Evolutionary conservation across 2,113 vertebrate genomes (phyloP).

Genomic region (Circaetus gallicus): DNA sequence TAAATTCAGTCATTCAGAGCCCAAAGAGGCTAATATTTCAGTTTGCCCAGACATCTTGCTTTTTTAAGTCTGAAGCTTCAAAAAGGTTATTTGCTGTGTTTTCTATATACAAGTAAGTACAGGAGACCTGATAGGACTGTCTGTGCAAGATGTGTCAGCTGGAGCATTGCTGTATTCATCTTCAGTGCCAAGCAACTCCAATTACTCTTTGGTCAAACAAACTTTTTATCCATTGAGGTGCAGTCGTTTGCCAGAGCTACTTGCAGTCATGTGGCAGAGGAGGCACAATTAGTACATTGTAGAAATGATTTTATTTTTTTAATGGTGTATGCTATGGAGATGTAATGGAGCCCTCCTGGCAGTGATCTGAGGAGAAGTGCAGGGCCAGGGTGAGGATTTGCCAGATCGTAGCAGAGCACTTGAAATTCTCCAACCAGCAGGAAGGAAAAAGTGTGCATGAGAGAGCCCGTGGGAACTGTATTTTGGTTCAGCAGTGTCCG

Average conservation of each 20-base stretch:
- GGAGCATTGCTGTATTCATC: slow-evolving; percentile 2
- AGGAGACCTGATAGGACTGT: not conserved
- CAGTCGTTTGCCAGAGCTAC: slow-evolving; percentile 56
- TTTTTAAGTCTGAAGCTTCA: not conserved
- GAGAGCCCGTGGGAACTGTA: not conserved
- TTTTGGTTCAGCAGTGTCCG: not conserved
- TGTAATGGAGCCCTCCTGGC: slow-evolving; percentile 16
- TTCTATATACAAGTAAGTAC: not conserved
- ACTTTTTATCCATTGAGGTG: slow-evolving; percentile 64
- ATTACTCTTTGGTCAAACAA: slow-evolving; percentile 56
- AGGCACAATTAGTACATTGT: slow-evolving; percentile 66
- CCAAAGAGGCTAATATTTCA: not conserved
- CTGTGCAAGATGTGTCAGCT: slow-evolving; percentile 39
- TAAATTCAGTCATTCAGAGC: not conserved
- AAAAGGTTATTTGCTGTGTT: not conserved
- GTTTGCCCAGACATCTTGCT: not conserved
- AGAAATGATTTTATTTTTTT: not conserved
- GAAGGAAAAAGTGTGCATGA: not conserved
- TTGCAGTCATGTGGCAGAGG: slow-evolving; percentile 35
- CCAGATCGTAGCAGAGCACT: not conserved
- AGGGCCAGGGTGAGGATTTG: not conserved
- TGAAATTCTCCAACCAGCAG: not conserved
- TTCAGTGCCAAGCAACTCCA: slow-evolving; percentile 34
- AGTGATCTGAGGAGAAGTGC: not conserved
- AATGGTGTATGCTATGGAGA: not conserved